These are phyloP conservation scores for Fragum sueziense DNA, from an alignment of 2,888 invertebrate genomes.

Conservation along the genomic window DNA sequence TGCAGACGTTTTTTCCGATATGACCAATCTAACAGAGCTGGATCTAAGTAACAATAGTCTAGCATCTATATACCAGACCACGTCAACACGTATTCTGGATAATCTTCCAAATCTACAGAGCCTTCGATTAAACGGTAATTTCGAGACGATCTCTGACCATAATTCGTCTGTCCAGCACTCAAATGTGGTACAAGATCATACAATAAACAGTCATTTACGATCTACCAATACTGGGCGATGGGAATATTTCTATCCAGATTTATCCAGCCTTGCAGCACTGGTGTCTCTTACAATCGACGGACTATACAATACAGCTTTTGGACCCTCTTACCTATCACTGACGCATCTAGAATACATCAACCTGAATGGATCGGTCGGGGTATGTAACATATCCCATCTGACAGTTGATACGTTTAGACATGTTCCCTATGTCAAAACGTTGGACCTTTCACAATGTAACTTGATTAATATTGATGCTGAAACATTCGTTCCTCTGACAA, in stretches of 20 bases:
- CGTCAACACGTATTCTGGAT: neutral
- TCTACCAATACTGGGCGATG: too few relatives aligned
- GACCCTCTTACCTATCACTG: neutral
- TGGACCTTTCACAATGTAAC: slow-evolving; percentile 22
- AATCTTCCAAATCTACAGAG: neutral
- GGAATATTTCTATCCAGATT: neutral
- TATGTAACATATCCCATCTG: neutral
- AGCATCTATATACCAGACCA: neutral
- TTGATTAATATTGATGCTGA: slow-evolving; percentile 21
- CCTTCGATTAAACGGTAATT: neutral
- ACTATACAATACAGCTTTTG: neutral
- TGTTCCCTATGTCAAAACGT: neutral
- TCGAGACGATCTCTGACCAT: neutral
- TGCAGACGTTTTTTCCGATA: neutral
- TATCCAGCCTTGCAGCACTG: neutral
- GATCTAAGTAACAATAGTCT: slow-evolving; percentile 7
- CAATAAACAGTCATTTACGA: too few relatives aligned
- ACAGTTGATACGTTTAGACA: neutral
- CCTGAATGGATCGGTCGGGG: neutral
- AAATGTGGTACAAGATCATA: too few relatives aligned
- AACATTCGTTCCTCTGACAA: slow-evolving; percentile 7
- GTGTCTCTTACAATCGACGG: neutral
- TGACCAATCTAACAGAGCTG: neutral
- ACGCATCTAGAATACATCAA: neutral
- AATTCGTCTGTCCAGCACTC: too few relatives aligned